Evolutionary conservation across 2,113 vertebrate species (phyloP), one percentile per base, ranked within the genome.

Genomic region (Clupea harengus): DNA sequence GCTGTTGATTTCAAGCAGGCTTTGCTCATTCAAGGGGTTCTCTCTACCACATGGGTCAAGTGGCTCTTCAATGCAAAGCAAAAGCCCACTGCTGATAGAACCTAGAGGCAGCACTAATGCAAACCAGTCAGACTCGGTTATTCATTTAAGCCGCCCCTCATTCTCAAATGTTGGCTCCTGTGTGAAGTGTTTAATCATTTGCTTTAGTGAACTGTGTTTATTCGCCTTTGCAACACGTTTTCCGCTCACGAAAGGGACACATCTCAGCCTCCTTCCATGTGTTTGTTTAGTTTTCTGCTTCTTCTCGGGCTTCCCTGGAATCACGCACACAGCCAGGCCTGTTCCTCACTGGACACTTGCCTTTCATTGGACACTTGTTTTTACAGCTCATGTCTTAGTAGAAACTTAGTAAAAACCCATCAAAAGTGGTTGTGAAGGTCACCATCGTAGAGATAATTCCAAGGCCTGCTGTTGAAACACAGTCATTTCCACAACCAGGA

Each of bases 151-250:
- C 47, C 87, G 81, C 49, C 60, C 46, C 80, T 80, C 4, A 13
- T 60, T 39, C 22, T 83, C 28, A 44, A 83, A 81, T 81, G 72
- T 32, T 78, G 15, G 17, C 22, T 81, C 25, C 6, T n/a, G 64
- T 49, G 80, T 87, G 82, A 83, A 78, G 49, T 67, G 64, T 89
- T 88, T 88, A 89, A 91, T 92, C 80, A 89, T 85, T 89, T 86
- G 49, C 89, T 91, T 85, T 87, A 87, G 46, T 89, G 90, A 84
- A 44, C 60, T 88, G 52, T 85, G 82, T 84, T 52, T 47, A 67
- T 85, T 86, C 18, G 6, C 54, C 18, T 20, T 6, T 44, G 39
- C 28, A 32, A 72, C 64, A 32, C 10, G 32, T 10, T 72, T 15
- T 15, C 13, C 10, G 1, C 39, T 72, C n/a, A n/a, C 2, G 60